Base-by-base conservation (phyloP, 2,888 invertebrate genomes). In the Phalera bucephala region DNA sequence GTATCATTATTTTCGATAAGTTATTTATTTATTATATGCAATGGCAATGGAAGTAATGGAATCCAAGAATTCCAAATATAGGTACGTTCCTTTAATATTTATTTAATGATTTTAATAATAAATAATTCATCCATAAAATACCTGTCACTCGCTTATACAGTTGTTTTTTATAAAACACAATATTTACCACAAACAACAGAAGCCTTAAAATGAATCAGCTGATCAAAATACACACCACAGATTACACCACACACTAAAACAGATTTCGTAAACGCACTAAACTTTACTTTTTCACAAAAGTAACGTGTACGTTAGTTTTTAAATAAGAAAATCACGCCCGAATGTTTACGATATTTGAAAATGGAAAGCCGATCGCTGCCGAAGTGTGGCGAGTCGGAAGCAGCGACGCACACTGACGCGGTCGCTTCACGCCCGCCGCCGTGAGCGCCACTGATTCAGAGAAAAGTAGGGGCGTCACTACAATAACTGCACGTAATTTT, bases 381-480 rank as follows among this genome's bases (percentile, higher is more conserved):
- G 69, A 69, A 78, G 82, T 80, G 80, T 75, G 74, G 64, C 72
- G 65, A 67, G 75, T 79, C 72, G 80, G 83, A 82, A 80, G 79
- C 78, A 72, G 64, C 63, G 65, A 60, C 67, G 74, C 79, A 72
- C 68, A 86, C 84, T 85, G 83, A 60, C 68, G 61, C 63, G 54
- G 58, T 48, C 52, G 50, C 52, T 65, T 60, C 67, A 50, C 52
- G 60, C 45, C 60, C 56, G 43, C 44, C 56, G 42, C 39, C 51
- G 52, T 63, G 50, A 29, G 13, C 35, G 57, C 66, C 71, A 70
- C 64, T 79, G 75, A 77, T 44, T 74, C 80, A 75, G 75, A 73
- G 80, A 78, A 80, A 76, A 80, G 75, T 80, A 86, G 87, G 87
- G 87, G 77, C 77, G 80, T 74, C 81, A 76, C 50, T n/a, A 13